Percentiles rank a stretch among this genome's conserved stretches.
These are phyloP conservation scores for Apodemia mormo DNA, from an alignment of 2,888 invertebrate genomes.

Conservation along the genomic window DNA sequence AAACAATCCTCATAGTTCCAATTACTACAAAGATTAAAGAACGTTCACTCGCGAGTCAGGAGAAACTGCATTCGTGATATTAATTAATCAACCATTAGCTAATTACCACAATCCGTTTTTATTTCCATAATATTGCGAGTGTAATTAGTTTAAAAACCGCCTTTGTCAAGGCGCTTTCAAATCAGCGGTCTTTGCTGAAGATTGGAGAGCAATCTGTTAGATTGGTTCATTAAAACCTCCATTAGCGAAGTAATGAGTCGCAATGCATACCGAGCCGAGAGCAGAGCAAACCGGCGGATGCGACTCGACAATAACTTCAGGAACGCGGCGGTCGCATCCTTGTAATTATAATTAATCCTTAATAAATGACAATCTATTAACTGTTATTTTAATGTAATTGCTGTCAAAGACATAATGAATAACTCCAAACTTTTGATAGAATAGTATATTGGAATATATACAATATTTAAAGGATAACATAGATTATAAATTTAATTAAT, in stretches of 20 bases:
- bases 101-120: conserved; percentile 22
- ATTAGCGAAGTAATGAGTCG: conserved; percentile 80
- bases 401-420: no score
- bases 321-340: background rate
- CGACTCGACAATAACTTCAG: conserved; percentile 3
- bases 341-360: conserved; percentile 22
- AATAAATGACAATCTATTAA: background rate
- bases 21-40: conserved; percentile 1
- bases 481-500: no score
- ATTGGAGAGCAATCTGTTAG: conserved; percentile 80
- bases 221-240: conserved; percentile 79
- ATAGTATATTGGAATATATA: no score
- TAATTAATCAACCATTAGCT: conserved; percentile 22
- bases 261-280: conserved; percentile 65
- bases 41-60: background rate
- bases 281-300: conserved; percentile 50
- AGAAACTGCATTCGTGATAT: conserved; percentile 5
- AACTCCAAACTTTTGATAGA: no score
- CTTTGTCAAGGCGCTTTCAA: conserved; percentile 65
- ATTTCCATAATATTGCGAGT: conserved; percentile 20
- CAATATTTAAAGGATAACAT: no score
- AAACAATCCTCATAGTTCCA: background rate
- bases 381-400: background rate
- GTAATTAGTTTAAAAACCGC: conserved; percentile 66
- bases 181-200: conserved; percentile 73